phyloP scores from a whole-genome alignment of 2,113 vertebrate genomes.

The Monopterus albus region DNA sequence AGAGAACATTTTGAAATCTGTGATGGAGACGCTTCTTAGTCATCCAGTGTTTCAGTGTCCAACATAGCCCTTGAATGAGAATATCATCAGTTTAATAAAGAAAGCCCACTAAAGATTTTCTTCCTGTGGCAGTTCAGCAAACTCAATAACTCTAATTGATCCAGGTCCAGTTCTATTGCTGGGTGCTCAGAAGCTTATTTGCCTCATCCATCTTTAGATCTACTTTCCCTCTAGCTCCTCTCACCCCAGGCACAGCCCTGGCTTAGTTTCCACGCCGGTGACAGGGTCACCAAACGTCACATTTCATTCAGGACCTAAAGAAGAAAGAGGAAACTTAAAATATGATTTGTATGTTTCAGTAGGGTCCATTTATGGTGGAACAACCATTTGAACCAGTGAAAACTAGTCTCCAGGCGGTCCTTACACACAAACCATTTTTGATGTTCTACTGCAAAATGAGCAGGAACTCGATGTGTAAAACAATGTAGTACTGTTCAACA shows the following conservation, averaged over 20 bases:
- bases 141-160: conserved; percentile 16
- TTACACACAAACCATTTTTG: too few species aligned
- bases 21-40: too few species aligned
- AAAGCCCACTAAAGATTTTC: conserved; percentile 28
- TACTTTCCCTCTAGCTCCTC: not conserved
- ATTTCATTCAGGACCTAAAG: not conserved
- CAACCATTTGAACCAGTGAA: too few species aligned
- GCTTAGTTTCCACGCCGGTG: not conserved
- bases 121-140: conserved; percentile 21
- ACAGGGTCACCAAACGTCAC: not conserved
- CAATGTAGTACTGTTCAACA: too few species aligned
- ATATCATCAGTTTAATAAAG: conserved; percentile 37
- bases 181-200: not conserved
- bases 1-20: too few species aligned
- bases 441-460: too few species aligned
- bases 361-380: too few species aligned
- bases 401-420: too few species aligned
- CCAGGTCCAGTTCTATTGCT: conserved; percentile 8
- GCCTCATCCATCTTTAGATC: conserved; percentile 14
- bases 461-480: too few species aligned
- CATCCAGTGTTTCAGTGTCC: conserved; percentile 1
- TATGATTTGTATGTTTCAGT: too few species aligned
- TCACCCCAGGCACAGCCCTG: not conserved
- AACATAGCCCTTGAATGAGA: conserved; percentile 12
- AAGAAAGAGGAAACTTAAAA: not conserved